phyloP scores from a whole-genome alignment of 2,797 vertebrate species.

The Morus bassanus region DNA sequence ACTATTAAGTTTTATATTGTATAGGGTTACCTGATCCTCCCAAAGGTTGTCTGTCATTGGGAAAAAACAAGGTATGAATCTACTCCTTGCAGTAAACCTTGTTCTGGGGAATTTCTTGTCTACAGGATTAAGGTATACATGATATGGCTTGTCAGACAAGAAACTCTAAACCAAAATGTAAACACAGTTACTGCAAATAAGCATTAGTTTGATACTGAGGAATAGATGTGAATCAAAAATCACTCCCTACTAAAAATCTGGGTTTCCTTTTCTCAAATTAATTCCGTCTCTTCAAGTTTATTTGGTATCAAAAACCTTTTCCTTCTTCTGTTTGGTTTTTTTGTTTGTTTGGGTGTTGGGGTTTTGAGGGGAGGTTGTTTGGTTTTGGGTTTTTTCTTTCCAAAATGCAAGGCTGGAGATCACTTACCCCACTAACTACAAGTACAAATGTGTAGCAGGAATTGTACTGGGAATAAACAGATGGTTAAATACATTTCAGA shows the following conservation, averaged over 20 bases:
- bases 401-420: neutral
- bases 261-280: neutral
- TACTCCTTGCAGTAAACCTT: neutral
- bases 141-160: neutral
- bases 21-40: neutral
- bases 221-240: neutral
- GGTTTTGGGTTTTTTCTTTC: neutral
- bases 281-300: neutral
- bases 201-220: neutral
- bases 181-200: neutral
- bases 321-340: neutral
- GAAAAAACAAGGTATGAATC: neutral
- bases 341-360: neutral
- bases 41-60: neutral
- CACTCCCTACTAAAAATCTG: neutral
- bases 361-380: neutral
- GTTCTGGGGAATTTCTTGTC: neutral
- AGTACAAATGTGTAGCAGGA: neutral
- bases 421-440: neutral
- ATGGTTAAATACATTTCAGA: neutral
- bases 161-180: neutral
- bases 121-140: neutral
- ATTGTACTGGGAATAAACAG: neutral
- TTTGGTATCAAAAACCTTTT: neutral
- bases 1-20: neutral